Percentiles rank a stretch among this genome's conserved stretches.
Evolutionary conservation across 2,797 vertebrate species (phyloP).

Genomic region (Philypnodon macrostomus): DNA sequence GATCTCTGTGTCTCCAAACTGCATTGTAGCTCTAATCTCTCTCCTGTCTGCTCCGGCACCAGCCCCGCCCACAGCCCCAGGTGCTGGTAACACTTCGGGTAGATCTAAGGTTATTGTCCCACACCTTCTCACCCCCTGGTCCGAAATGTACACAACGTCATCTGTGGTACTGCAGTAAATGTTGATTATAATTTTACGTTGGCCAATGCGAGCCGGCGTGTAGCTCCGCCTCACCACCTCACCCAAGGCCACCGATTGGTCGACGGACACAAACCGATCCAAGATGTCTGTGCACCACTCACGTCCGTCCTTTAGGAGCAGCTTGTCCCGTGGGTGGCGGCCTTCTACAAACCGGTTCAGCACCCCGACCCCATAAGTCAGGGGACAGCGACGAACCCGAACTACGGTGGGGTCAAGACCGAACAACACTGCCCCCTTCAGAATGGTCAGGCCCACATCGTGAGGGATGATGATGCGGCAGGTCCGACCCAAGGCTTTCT

Average conservation of each 20-base stretch:
- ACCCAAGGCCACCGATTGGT: conserved; percentile 92
- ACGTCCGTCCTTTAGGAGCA: conserved; percentile 90
- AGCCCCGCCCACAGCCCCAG: conserved; percentile 42
- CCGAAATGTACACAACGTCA: conserved; percentile 87
- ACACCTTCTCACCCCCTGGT: conserved; percentile 88
- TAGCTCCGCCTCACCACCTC: conserved; percentile 92
- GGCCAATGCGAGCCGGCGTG: conserved; percentile 87
- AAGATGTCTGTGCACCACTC: conserved; percentile 96
- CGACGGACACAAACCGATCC: conserved; percentile 89
- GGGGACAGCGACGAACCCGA: conserved; percentile 87
- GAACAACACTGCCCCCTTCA: conserved; percentile 93
- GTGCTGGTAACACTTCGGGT: conserved; percentile 52
- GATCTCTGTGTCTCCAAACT: conserved; percentile 96
- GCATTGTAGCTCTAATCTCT: conserved; percentile 93
- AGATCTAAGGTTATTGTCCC: conserved; percentile 90
- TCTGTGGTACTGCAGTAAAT: conserved; percentile 88
- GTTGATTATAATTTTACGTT: conserved; percentile 93
- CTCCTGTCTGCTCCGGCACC: conserved; percentile 67
- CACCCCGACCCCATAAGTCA: conserved; percentile 92
- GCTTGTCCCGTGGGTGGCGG: conserved; percentile 87
- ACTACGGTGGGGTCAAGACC: conserved; percentile 90
- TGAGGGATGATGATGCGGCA: conserved; percentile 94
- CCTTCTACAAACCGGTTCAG: conserved; percentile 91
- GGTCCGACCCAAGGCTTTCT: conserved; percentile 76
- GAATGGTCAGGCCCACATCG: conserved; percentile 92